Conservation (phyloP, 53 echinoderm and acorn worm species). For the Patiria pectinifera region DNA sequence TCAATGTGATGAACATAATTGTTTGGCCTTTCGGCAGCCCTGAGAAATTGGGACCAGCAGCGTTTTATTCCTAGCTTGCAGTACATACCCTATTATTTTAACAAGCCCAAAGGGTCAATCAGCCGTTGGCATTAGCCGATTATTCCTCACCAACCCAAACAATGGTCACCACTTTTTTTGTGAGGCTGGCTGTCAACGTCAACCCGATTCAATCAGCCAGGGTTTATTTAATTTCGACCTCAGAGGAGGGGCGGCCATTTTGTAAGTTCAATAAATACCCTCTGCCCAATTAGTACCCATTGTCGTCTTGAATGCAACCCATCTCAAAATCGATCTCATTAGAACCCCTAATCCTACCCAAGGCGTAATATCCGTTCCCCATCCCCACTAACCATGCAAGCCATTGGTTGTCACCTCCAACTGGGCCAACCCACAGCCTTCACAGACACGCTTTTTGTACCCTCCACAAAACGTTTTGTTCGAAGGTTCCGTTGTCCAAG, state of each 20-base stretch:
- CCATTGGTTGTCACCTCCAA: neutral
- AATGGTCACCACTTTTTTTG: neutral
- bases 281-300: slow-evolving; percentile 60
- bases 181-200: slow-evolving; percentile 17
- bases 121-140: neutral
- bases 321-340: slow-evolving; percentile 43
- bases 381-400: neutral
- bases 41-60: too few relatives aligned
- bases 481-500: neutral
- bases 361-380: neutral
- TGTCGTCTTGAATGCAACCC: slow-evolving; percentile 35
- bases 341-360: slow-evolving; percentile 53
- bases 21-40: too few relatives aligned
- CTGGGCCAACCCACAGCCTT: neutral
- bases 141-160: neutral
- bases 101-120: neutral
- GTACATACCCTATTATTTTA: neutral
- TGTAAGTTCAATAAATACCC: slow-evolving; percentile 70
- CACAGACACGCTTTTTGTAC: neutral
- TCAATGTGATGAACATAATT: neutral
- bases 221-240: slow-evolving; percentile 54
- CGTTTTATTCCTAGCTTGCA: neutral
- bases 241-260: slow-evolving; percentile 60
- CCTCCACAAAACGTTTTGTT: neutral
- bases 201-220: slow-evolving; percentile 17